Conservation (phyloP, 1,140 invertebrate species). For the Rhagoletis pomonella region DNA sequence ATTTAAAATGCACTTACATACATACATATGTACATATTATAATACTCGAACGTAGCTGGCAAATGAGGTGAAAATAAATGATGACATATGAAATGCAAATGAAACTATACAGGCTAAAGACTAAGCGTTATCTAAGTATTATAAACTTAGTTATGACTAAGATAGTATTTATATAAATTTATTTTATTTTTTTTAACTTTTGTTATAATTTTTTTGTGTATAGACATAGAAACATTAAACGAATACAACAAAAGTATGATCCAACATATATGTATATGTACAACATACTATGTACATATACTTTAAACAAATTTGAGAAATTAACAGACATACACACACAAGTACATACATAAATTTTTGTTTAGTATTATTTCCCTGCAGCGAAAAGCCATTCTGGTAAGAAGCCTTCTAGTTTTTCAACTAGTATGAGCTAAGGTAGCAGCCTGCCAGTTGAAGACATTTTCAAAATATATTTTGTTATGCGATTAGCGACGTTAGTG, state of each 20-base stretch:
- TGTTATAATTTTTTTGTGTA: too few relatives aligned
- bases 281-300: background rate
- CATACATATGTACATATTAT: constrained; percentile 29
- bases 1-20: background rate
- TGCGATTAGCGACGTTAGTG: too few relatives aligned
- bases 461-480: too few relatives aligned
- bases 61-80: constrained; percentile 21
- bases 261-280: background rate
- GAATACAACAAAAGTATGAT: background rate
- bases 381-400: too few relatives aligned
- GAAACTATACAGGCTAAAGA: background rate
- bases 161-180: background rate
- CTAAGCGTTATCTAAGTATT: constrained; percentile 15
- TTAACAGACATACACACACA: too few relatives aligned
- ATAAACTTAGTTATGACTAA: background rate
- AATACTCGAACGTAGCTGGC: constrained; percentile 44
- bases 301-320: background rate
- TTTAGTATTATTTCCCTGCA: too few relatives aligned
- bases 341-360: too few relatives aligned
- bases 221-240: background rate
- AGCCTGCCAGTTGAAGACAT: too few relatives aligned
- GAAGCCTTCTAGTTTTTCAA: too few relatives aligned
- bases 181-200: background rate
- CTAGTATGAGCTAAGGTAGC: too few relatives aligned
- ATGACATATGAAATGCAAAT: background rate